Percentiles rank a stretch among this genome's conserved stretches.
Conservation (phyloP, 1,140 invertebrate species). For the Trichonephila inaurata region DNA sequence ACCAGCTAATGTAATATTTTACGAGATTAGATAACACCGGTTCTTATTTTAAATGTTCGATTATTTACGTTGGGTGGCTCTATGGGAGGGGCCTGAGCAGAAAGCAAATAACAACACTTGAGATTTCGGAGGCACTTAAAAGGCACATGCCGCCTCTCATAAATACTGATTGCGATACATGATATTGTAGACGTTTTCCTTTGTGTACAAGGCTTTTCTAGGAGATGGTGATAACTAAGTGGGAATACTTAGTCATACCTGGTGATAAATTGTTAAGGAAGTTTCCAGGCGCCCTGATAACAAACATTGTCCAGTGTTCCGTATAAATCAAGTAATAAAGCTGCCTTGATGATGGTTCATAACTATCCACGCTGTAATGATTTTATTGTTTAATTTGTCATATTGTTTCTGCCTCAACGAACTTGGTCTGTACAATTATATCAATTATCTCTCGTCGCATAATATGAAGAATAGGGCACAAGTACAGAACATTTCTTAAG, state of each 20-base stretch:
- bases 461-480: too few relatives aligned
- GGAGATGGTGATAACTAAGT: not conserved
- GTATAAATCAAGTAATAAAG: too few relatives aligned
- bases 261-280: not conserved
- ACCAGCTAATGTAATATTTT: not conserved
- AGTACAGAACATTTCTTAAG: too few relatives aligned
- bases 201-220: too few relatives aligned
- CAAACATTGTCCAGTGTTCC: too few relatives aligned
- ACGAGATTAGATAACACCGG: constrained; percentile 29
- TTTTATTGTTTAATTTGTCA: too few relatives aligned
- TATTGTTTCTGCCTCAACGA: too few relatives aligned
- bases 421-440: too few relatives aligned
- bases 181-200: not conserved
- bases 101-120: constrained; percentile 36
- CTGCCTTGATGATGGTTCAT: too few relatives aligned
- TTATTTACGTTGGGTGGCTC: constrained; percentile 27
- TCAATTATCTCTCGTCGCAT: too few relatives aligned
- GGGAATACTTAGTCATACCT: not conserved
- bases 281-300: not conserved
- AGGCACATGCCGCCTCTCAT: constrained; percentile 18
- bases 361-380: too few relatives aligned
- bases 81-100: not conserved
- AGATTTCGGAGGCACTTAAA: not conserved
- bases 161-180: constrained; percentile 12
- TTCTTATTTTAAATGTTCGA: constrained; percentile 57